phyloP scores from a whole-genome alignment of 2,888 invertebrate species.

The Mythimna vitellina region DNA sequence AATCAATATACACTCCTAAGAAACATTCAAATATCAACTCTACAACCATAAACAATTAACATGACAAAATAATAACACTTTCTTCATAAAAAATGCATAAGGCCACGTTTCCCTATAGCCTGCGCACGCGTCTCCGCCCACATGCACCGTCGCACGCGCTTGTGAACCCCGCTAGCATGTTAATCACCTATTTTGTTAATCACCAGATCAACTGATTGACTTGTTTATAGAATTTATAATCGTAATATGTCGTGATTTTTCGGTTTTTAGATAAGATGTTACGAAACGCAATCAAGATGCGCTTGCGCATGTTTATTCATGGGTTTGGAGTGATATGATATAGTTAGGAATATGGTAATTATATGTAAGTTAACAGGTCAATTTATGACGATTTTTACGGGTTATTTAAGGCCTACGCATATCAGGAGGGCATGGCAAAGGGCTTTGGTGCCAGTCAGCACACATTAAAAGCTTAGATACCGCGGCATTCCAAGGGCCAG shows the following conservation, averaged over 20 bases:
- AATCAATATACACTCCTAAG: background rate
- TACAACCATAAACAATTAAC: constrained; percentile 18
- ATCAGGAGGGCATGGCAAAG: no score
- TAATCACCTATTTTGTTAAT: constrained; percentile 60
- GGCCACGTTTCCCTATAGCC: constrained; percentile 49
- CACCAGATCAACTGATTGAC: constrained; percentile 58
- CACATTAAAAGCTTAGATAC: no score
- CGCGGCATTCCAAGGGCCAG: no score
- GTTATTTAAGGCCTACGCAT: no score
- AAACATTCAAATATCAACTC: background rate
- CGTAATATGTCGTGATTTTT: constrained; percentile 44
- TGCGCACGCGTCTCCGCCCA: constrained; percentile 60
- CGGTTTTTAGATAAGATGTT: constrained; percentile 38
- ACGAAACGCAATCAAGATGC: constrained; percentile 37
- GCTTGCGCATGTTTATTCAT: constrained; percentile 35
- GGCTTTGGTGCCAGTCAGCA: no score
- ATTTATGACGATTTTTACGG: no score
- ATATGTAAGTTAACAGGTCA: background rate
- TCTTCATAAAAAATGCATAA: constrained; percentile 59
- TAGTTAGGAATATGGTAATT: constrained; percentile 12
- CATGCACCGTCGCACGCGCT: constrained; percentile 62
- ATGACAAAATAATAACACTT: constrained; percentile 58
- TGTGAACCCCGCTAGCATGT: constrained; percentile 50
- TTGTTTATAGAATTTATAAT: constrained; percentile 47
- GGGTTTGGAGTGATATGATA: constrained; percentile 17